Evolutionary conservation across 35 echinoderm and acorn worm species (phyloP).

Genomic region (Nesometra sesokonis): DNA sequence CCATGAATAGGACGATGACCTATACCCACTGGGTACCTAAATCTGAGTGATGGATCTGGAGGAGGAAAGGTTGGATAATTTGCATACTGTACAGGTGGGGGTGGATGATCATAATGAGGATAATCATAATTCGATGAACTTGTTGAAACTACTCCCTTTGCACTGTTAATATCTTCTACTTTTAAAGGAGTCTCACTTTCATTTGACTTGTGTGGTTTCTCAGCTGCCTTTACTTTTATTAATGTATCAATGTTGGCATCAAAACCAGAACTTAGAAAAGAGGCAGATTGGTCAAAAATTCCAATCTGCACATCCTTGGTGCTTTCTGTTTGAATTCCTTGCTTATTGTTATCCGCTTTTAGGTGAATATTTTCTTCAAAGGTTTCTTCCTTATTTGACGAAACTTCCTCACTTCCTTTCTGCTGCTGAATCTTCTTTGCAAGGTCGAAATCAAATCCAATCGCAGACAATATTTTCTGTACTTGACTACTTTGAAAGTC

Average conservation of each 20-base stretch:
- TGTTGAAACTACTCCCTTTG: not conserved
- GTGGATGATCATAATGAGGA: not conserved
- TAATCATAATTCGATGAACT: not conserved
- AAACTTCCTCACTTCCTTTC: not conserved
- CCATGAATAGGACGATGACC: not conserved
- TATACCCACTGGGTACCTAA: not conserved
- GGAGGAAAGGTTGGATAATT: not conserved
- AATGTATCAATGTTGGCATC: not conserved
- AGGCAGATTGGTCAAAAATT: not conserved
- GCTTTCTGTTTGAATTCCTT: not conserved
- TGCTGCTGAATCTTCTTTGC: slow-evolving; percentile 2
- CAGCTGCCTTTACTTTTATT: not conserved
- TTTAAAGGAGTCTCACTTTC: not conserved
- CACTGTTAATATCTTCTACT: not conserved
- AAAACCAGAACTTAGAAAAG: not conserved
- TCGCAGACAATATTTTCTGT: not conserved
- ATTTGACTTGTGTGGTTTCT: not conserved
- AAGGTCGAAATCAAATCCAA: slow-evolving; percentile 15
- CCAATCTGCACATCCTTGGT: not conserved
- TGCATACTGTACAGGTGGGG: not conserved
- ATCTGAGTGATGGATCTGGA: not conserved
- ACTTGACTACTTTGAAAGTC: not conserved
- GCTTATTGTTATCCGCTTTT: not conserved
- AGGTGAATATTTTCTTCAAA: not conserved
- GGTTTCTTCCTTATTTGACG: not conserved